These are phyloP conservation scores for Elephantulus edwardii DNA, from an alignment of 2,113 vertebrate species.

Conservation along the genomic window DNA sequence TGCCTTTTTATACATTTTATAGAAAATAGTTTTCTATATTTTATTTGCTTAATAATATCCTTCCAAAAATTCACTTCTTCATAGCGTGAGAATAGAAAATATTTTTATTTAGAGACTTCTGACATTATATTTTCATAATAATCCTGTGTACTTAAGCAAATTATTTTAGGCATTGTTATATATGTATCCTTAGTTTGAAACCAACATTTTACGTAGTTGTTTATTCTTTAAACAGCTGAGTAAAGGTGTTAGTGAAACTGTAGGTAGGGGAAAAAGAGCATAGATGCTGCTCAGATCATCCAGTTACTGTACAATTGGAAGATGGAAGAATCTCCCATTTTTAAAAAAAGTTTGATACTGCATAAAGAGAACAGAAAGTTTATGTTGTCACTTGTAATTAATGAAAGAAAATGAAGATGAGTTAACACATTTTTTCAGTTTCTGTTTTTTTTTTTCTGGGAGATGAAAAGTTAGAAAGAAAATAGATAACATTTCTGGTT, in stretches of 20 bases:
- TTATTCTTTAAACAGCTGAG: not conserved
- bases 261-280: too few relatives aligned
- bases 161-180: not conserved
- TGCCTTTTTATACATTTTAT: not conserved
- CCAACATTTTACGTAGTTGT: too few relatives aligned
- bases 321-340: not conserved
- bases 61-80: constrained; percentile 10
- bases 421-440: not conserved
- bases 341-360: not conserved
- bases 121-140: constrained; percentile 2
- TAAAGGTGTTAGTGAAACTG: not conserved
- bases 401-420: not conserved
- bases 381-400: not conserved
- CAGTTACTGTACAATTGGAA: not conserved
- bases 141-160: not conserved
- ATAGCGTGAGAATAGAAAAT: constrained; percentile 1
- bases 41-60: constrained; percentile 29
- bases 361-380: not conserved
- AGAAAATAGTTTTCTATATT: constrained; percentile 15
- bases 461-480: not conserved
- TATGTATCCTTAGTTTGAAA: not conserved
- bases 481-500: not conserved
- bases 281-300: not conserved
- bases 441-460: not conserved
- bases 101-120: not conserved